Evolutionary conservation across 1,140 invertebrate genomes (phyloP).

Genomic region (Hesperophylax magnus): DNA sequence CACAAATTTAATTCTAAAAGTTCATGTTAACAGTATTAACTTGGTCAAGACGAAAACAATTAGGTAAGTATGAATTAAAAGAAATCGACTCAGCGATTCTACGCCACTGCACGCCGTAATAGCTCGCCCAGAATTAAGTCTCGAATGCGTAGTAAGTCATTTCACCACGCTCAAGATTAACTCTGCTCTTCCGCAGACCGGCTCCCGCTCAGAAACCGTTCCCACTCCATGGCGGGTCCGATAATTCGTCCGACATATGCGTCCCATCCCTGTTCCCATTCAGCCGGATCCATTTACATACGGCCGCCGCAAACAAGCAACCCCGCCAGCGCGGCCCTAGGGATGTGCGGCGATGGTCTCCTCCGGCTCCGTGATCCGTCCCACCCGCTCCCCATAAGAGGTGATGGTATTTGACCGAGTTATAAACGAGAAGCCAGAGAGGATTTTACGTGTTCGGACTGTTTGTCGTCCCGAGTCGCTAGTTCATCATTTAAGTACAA

Average conservation of each 20-base stretch:
- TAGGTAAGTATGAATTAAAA: too few relatives aligned
- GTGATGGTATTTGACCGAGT: too few relatives aligned
- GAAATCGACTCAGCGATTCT: too few relatives aligned
- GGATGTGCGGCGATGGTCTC: background rate
- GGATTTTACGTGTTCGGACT: too few relatives aligned
- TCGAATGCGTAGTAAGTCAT: conserved; percentile 6
- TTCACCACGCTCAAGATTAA: conserved; percentile 5
- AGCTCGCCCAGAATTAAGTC: background rate
- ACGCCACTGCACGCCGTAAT: too few relatives aligned
- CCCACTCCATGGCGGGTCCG: background rate
- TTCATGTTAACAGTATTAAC: too few relatives aligned
- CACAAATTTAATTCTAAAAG: too few relatives aligned
- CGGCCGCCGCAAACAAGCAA: conserved; percentile 2
- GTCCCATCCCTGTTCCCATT: background rate
- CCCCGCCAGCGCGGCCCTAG: background rate
- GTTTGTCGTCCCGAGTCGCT: too few relatives aligned
- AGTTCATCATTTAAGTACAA: too few relatives aligned
- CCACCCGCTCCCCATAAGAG: too few relatives aligned
- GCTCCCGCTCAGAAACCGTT: background rate
- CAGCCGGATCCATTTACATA: conserved; percentile 18
- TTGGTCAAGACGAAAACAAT: too few relatives aligned
- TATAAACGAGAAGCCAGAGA: too few relatives aligned
- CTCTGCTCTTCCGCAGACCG: background rate
- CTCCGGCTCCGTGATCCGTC: background rate
- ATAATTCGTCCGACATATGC: conserved; percentile 14